Percentiles rank a stretch among this genome's conserved stretches.
phyloP scores from a whole-genome alignment of 2,113 vertebrate genomes.

The Rhagologus leucostigma region DNA sequence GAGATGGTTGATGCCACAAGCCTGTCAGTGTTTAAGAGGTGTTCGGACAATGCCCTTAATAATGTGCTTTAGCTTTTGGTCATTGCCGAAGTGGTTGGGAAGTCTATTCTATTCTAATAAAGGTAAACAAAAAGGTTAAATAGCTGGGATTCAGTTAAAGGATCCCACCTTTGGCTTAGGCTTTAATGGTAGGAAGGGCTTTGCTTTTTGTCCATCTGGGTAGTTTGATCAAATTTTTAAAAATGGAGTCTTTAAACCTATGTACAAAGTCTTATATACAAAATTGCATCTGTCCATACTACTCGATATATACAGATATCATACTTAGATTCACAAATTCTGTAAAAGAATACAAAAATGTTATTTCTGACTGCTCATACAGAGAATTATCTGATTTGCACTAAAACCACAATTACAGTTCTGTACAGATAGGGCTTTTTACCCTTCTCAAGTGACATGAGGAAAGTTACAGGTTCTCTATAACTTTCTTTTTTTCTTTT shows the following conservation, averaged over 20 bases:
- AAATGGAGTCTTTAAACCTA: background rate
- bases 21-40: fast-evolving
- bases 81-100: background rate
- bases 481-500: background rate
- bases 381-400: background rate
- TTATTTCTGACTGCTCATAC: background rate
- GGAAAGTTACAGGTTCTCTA: background rate
- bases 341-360: background rate
- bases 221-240: background rate
- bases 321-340: background rate
- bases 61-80: fast-evolving
- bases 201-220: background rate
- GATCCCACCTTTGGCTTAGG: background rate
- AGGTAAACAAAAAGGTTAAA: background rate
- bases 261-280: background rate
- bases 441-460: background rate
- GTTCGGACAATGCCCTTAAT: background rate
- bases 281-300: background rate
- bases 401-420: background rate
- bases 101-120: background rate
- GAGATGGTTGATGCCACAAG: fast-evolving
- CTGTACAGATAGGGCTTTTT: background rate
- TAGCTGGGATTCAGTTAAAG: background rate
- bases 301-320: background rate
- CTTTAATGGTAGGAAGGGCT: background rate